Base-by-base conservation (phyloP, 2,888 invertebrate genomes). In the Neoascia interrupta region DNA sequence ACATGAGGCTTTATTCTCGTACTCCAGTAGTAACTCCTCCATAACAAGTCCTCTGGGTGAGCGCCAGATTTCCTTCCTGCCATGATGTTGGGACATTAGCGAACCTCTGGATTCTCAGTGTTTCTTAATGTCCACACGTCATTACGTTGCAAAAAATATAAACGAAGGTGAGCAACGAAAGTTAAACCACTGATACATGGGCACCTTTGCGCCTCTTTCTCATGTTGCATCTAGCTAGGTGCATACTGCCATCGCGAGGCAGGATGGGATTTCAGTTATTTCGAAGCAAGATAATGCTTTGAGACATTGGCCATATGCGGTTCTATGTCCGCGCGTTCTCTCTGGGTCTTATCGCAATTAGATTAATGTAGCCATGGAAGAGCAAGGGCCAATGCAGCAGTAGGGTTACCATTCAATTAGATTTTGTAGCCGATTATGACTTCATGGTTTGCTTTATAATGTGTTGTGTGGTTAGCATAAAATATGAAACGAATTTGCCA, bases 361-460 rank as follows among this genome's bases (percentile, higher is more conserved):
- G 54, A 56, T 68, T 37, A 31, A 39, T 39, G 28, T 28, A 68
- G 6, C 15, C 13, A 16, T 47, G 28, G 47, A 28, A 16, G 47
- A 47, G 47, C 26, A 47, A 28, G 10, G 43, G 2, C 23, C 13
- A 23, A 5, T 28, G 34, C 31, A 28, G 31, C 15, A 36, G 16
- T n/a, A 23, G 19, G 66, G 56, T 37, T 56, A 56, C 47, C 66
- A 56, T 68, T 68, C 68, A 68, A 68, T 68, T 68, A 68, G 68
- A 68, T 68, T 47, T 45, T 39, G 47, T 21, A 56, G 45, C 28
- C 31, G 68, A 68, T 68, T 68, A 68, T 68, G 68, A 68, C 56
- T 68, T 58, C 47, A 56, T 49, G 66, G 47, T 26, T 68, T 31
- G 28, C 37, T 31, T 68, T 39, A 47, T 28, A 47, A 58, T 39